Conservation (phyloP, 2,888 invertebrate species). For the Polydrusus pterygomalis region DNA sequence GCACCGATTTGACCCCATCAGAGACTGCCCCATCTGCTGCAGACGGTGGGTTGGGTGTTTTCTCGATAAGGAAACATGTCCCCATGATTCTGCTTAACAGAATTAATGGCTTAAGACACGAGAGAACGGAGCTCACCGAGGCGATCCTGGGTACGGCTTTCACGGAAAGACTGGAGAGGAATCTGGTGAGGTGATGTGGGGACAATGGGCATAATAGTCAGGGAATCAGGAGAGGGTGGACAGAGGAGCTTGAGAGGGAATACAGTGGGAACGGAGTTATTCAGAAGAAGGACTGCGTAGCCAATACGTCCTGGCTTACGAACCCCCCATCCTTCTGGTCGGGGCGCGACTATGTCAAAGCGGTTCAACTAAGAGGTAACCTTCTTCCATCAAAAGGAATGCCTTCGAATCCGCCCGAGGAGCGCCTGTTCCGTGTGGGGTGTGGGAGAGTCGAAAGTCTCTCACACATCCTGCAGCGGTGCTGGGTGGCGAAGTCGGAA, state of each 20-base stretch:
- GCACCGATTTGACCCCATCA: too few relatives aligned
- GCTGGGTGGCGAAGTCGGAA: slow-evolving; percentile 11
- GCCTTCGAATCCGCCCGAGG: slow-evolving; percentile 60
- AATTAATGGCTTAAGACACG: background rate
- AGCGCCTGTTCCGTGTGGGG: slow-evolving; percentile 53
- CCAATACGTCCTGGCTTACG: slow-evolving; percentile 51
- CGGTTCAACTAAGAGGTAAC: slow-evolving; percentile 61
- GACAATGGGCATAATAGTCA: background rate
- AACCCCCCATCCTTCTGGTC: slow-evolving; percentile 59
- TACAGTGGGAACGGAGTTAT: slow-evolving; percentile 54
- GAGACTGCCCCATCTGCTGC: too few relatives aligned
- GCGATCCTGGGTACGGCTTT: background rate
- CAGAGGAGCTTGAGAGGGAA: slow-evolving; percentile 33
- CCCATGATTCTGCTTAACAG: slow-evolving; percentile 27
- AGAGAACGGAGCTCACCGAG: background rate
- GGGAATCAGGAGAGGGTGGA: slow-evolving; percentile 27
- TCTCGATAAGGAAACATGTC: slow-evolving; percentile 31
- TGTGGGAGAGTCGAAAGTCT: slow-evolving; percentile 56
- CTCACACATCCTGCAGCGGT: slow-evolving; percentile 33
- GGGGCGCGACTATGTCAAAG: slow-evolving; percentile 59
- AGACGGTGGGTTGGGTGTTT: slow-evolving; percentile 37
- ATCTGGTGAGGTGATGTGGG: background rate
- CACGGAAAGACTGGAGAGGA: background rate
- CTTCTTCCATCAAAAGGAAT: slow-evolving; percentile 62
- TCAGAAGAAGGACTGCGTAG: background rate